Evolutionary conservation across 2,113 vertebrate species (phyloP), one percentile per base, ranked within the genome.

Genomic region (Myxocyprinus asiaticus): DNA sequence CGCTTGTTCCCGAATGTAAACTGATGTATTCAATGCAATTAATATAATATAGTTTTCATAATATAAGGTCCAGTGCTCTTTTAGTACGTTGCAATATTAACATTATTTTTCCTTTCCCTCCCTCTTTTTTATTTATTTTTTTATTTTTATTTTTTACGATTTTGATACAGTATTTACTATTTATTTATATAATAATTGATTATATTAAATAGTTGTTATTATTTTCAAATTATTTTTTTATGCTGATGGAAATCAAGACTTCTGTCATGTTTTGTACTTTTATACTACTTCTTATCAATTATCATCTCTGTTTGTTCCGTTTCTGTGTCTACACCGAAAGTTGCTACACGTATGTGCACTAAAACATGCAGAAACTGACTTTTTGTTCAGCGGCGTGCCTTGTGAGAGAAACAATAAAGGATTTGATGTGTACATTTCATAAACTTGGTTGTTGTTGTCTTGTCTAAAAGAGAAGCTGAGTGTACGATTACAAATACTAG

Each of bases 91-190:
- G 74, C 82, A 82, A 84, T 90, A 90, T 83, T 65, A 76, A 82
- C 72, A 79, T 74, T 73, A 84, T 89, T 33, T 17, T 11, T 33
- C 14, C 8, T 48, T 78, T 67, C 22, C 22, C 22, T 33, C 22
- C 22, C n/a, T n/a, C n/a, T 33, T 33, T 33, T 33, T 33, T 33
- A 33, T 67, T 0, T 17, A n/a, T n/a, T 33, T 33, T 33, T 33
- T 33, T 33, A 33, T 67, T 0, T 17, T 45, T 61, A 45, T 42
- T 69, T 74, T 78, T 80, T 80, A 89, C 86, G 91, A 91, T 91
- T 88, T 91, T 93, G 88, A 90, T 88, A 91, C 90, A 92, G 90
- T 92, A 92, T 92, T 92, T 89, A 87, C 82, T 93, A 94, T 94
- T 93, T 92, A 93, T 93, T 75, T 4, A 62, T 75, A 75, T 62